phyloP scores from a whole-genome alignment of 2,888 invertebrate genomes.

The Cheilosia vulpina region DNA sequence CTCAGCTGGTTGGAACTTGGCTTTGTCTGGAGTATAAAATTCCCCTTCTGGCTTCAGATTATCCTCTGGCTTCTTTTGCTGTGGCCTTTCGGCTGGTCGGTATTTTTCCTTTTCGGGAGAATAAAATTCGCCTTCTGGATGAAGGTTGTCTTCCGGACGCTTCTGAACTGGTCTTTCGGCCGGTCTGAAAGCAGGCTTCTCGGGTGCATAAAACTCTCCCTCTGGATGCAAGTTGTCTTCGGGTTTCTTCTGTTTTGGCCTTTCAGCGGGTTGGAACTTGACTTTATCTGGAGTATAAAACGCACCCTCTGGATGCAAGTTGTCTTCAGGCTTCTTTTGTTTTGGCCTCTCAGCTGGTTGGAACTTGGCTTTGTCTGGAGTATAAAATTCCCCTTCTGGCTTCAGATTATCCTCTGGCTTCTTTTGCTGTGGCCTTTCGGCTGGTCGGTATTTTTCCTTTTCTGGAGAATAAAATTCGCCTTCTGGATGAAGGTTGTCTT shows the following conservation, averaged over 20 bases:
- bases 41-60: conserved; percentile 86
- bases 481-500: conserved; percentile 86
- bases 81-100: conserved; percentile 84
- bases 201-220: too few relatives aligned
- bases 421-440: conserved; percentile 83
- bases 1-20: conserved; percentile 83
- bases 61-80: conserved; percentile 83
- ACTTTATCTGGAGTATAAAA: too few relatives aligned
- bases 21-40: conserved; percentile 84
- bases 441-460: conserved; percentile 82
- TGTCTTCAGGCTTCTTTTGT: conserved; percentile 82
- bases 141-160: conserved; percentile 84
- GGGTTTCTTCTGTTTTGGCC: too few relatives aligned
- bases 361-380: conserved; percentile 84
- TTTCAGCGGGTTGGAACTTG: too few relatives aligned
- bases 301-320: too few relatives aligned
- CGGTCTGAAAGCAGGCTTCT: too few relatives aligned
- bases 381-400: conserved; percentile 86
- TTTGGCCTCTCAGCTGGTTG: conserved; percentile 84
- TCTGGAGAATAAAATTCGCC: conserved; percentile 85
- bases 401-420: conserved; percentile 84
- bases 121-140: conserved; percentile 77
- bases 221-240: too few relatives aligned
- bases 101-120: too few relatives aligned
- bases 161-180: too few relatives aligned